phyloP scores from a whole-genome alignment of 2,797 vertebrate genomes.

The Mus caroli region DNA sequence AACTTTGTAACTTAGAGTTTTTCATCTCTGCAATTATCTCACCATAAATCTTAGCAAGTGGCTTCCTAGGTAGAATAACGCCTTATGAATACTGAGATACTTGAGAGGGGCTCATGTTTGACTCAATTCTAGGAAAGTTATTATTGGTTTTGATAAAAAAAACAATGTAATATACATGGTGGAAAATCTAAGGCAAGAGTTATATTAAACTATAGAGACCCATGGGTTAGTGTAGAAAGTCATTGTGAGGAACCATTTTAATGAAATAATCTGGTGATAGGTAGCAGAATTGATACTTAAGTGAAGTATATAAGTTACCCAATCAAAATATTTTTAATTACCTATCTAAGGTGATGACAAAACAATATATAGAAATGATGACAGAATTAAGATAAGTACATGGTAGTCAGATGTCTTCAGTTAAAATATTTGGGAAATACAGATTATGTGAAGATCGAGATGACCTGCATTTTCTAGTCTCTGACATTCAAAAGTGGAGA shows the following conservation, averaged over 20 bases:
- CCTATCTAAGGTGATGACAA: not conserved
- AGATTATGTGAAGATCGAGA: not conserved
- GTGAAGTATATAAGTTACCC: not conserved
- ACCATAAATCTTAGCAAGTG: not conserved
- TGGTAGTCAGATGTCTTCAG: not conserved
- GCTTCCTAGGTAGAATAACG: not conserved
- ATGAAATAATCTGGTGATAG: not conserved
- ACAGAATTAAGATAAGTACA: not conserved
- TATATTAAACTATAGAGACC: not conserved
- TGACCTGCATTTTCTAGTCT: not conserved
- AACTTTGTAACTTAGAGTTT: not conserved
- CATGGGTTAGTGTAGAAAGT: not conserved
- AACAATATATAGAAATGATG: not conserved
- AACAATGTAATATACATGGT: not conserved
- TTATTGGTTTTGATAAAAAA: not conserved
- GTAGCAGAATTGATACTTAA: not conserved
- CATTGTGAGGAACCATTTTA: not conserved
- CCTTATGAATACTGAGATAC: not conserved
- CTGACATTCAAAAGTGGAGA: not conserved
- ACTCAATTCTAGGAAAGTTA: not conserved
- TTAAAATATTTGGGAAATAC: not conserved
- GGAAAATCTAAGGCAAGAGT: not conserved
- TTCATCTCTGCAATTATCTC: not conserved
- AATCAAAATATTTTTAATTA: slow-evolving; percentile 7
- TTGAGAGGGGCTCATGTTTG: not conserved